phyloP scores from a whole-genome alignment of 92 coral and sea anemone genomes.

The Palythoa grandiflora region DNA sequence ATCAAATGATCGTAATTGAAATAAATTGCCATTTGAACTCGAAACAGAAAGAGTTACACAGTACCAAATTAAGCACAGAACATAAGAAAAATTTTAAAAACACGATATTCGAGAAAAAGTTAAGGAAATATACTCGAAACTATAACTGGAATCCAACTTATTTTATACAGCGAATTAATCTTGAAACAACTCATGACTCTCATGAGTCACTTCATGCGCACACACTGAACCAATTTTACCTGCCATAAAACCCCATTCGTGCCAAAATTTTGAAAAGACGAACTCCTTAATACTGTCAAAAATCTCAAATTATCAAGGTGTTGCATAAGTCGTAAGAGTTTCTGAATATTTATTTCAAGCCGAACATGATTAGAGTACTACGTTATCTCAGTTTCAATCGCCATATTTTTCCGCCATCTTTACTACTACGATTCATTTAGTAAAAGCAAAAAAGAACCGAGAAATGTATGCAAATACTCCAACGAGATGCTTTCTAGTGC shows the following conservation, averaged over 20 bases:
- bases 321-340: constrained; percentile 7
- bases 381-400: constrained; percentile 1
- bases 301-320: neutral
- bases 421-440: neutral
- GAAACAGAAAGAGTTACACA: neutral
- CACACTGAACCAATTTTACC: constrained; percentile 3
- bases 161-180: constrained; percentile 3
- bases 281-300: constrained; percentile 6
- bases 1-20: neutral
- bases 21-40: no score
- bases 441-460: neutral
- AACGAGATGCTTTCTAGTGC: constrained; percentile 2
- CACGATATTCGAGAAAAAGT: neutral
- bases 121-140: neutral
- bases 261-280: neutral
- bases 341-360: constrained; percentile 1
- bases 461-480: neutral
- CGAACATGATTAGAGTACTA: neutral
- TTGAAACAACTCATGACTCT: neutral
- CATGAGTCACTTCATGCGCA: constrained; percentile 9
- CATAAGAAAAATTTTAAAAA: neutral
- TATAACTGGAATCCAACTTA: neutral
- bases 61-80: neutral
- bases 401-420: constrained; percentile 9
- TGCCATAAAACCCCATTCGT: constrained; percentile 5